A percentile compares a stretch with the other conserved stretches of the same genome.
phyloP scores from a whole-genome alignment of 2,797 vertebrate genomes.

The Borostomias antarcticus region DNA sequence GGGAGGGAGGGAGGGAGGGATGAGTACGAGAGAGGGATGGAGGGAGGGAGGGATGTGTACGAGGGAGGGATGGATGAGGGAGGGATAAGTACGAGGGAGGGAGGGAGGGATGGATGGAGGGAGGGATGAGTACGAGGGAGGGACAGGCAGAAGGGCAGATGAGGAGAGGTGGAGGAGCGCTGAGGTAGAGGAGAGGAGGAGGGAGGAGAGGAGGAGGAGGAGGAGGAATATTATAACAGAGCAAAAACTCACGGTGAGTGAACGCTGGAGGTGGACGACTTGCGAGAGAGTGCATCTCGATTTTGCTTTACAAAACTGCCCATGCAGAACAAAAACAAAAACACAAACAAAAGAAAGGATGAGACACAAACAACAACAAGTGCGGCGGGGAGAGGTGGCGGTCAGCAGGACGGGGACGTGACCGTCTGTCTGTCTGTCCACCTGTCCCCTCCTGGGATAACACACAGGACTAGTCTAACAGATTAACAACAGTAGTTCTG shows the following conservation, averaged over 20 bases:
- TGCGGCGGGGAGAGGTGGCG: conserved; percentile 55
- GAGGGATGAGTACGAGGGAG: conserved; percentile 3
- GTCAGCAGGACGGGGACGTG: conserved; percentile 23
- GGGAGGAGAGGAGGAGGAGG: neutral
- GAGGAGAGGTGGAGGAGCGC: conserved; percentile 1
- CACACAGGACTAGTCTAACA: conserved; percentile 47
- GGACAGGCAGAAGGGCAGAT: conserved; percentile 2
- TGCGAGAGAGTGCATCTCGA: conserved; percentile 96
- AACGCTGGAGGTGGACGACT: conserved; percentile 98
- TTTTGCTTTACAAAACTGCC: conserved; percentile 99
- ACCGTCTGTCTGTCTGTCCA: conserved; percentile 44
- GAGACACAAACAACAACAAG: conserved; percentile 67
- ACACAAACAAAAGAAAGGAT: conserved; percentile 77
- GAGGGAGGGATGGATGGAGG: conserved; percentile 20
- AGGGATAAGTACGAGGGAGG: no score
- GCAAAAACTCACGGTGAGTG: conserved; percentile 99
- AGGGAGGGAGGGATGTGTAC: conserved; percentile 5
- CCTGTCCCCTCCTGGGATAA: conserved; percentile 48
- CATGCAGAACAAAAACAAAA: conserved; percentile 87
- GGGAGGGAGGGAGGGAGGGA: conserved; percentile 3
- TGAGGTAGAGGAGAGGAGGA: neutral
- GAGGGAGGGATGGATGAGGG: conserved; percentile 4
- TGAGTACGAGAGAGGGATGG: neutral
- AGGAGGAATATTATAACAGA: conserved; percentile 78
- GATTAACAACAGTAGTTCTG: conserved; percentile 45